Evolutionary conservation across 2,113 vertebrate genomes (phyloP).

Genomic region (Aegotheles bennettii): DNA sequence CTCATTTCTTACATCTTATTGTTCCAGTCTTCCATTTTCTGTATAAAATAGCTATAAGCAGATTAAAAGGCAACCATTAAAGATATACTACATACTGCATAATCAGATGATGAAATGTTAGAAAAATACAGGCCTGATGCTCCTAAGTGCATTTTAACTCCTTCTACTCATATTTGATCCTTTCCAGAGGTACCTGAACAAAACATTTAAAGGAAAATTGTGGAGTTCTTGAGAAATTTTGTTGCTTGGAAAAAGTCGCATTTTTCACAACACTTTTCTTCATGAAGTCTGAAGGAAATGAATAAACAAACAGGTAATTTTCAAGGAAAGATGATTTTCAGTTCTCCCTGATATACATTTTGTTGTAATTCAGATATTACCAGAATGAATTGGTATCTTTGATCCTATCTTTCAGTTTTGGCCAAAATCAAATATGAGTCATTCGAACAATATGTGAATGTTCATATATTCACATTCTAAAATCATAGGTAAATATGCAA

Average conservation of each 20-base stretch:
- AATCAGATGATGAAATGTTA: background rate
- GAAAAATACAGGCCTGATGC: background rate
- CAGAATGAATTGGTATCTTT: background rate
- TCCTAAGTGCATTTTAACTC: background rate
- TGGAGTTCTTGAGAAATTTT: background rate
- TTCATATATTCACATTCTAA: background rate
- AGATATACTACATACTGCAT: background rate
- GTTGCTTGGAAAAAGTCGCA: background rate
- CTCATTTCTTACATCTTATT: constrained; percentile 17
- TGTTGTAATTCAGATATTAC: background rate
- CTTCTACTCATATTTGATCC: background rate
- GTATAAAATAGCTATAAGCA: background rate
- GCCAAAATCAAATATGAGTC: background rate
- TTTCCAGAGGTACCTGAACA: background rate
- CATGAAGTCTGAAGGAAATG: background rate
- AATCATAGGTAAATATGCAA: background rate
- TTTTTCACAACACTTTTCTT: background rate
- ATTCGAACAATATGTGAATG: background rate
- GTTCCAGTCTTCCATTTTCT: background rate
- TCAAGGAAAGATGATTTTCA: background rate
- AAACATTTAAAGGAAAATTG: background rate
- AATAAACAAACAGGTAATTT: background rate
- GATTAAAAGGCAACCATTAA: background rate
- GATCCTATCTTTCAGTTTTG: background rate
- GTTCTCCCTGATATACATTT: background rate